A percentile compares a stretch with the other conserved stretches of the same genome.
These are phyloP conservation scores for Nerophis ophidion DNA, from an alignment of 2,113 vertebrate genomes.

Conservation along the genomic window DNA sequence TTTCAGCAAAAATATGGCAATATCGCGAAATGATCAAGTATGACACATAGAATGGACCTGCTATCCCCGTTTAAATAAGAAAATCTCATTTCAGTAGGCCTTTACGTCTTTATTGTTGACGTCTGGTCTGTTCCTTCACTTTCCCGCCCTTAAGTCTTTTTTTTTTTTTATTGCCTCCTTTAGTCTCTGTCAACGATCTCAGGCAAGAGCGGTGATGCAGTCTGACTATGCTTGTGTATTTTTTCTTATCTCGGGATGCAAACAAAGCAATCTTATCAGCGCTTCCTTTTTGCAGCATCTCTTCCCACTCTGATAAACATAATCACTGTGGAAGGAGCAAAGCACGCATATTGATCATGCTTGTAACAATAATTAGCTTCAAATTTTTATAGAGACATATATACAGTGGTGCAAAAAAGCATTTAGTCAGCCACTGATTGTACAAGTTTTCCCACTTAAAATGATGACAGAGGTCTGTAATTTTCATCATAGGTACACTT, in stretches of 20 bases:
- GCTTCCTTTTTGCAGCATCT: conserved; percentile 55
- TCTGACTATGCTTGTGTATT: conserved; percentile 36
- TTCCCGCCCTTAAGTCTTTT: conserved; percentile 28
- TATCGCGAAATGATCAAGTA: no score
- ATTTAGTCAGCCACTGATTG: no score
- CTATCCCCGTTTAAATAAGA: no score
- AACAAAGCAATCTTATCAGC: conserved; percentile 67
- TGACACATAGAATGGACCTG: no score
- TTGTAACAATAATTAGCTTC: conserved; percentile 1
- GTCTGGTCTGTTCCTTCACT: conserved; percentile 24
- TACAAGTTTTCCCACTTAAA: no score
- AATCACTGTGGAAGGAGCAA: conserved; percentile 35
- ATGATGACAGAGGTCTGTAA: no score
- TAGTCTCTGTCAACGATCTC: conserved; percentile 53
- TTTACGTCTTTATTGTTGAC: conserved; percentile 33
- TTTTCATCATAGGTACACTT: no score
- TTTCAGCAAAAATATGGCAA: no score
- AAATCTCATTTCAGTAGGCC: no score
- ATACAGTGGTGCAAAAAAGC: no score
- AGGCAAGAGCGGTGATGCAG: conserved; percentile 31
- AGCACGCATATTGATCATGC: conserved; percentile 12
- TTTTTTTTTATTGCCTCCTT: conserved; percentile 49
- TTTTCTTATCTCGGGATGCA: conserved; percentile 53
- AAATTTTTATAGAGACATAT: background rate
- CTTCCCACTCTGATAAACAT: conserved; percentile 42